Base-by-base conservation (phyloP, 1,140 invertebrate genomes). In the Dreissena polymorpha region DNA sequence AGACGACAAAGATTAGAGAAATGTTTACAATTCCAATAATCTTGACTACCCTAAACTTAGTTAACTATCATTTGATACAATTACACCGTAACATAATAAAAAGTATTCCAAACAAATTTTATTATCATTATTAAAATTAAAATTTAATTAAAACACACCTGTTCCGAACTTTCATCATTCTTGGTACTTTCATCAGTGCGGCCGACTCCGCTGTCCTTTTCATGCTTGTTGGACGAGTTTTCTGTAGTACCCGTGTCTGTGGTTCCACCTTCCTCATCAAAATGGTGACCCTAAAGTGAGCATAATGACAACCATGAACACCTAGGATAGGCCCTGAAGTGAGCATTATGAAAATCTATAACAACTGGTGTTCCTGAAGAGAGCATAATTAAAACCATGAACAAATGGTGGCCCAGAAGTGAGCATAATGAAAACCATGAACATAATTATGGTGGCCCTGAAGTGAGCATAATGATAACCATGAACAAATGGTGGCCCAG, bases 161-260 rank as follows among this genome's bases (percentile, higher is more conserved):
- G 90, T 86, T 93, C 92, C 12, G 92, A 93, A 81, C 92, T 93
- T 78, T 93, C 92, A 69, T 93, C 92, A 87, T 93, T 93, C 71
- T 89, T 89, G 2, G 90, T 92, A 82, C 92, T 93, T 65, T 93
- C 92, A 78, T 92, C 92, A n/a, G 92, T 93, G 7, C 91, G 86
- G 0, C 91, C 92, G n/a, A 93, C 91, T 57, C 92, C 92, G 69
- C 92, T 93, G 82, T 93, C 92, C 86, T 93, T 93, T 71, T 93
- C 92, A 55, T 92, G 91, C 83, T 90, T 91, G 60, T 92, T 89
- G 6, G 90, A 91, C 0, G 90, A 92, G 75, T 91, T 91, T 82
- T 92, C 90, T 51, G 91, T 92, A 13, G 91, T 92, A n/a, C 87
- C 91, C 25, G 91, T 92, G 71, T 92, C 91, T 29, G 91, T 92